A percentile compares a stretch with the other conserved stretches of the same genome.
Evolutionary conservation across 2,797 vertebrate species (phyloP).

Genomic region (Scarus forsteni): DNA sequence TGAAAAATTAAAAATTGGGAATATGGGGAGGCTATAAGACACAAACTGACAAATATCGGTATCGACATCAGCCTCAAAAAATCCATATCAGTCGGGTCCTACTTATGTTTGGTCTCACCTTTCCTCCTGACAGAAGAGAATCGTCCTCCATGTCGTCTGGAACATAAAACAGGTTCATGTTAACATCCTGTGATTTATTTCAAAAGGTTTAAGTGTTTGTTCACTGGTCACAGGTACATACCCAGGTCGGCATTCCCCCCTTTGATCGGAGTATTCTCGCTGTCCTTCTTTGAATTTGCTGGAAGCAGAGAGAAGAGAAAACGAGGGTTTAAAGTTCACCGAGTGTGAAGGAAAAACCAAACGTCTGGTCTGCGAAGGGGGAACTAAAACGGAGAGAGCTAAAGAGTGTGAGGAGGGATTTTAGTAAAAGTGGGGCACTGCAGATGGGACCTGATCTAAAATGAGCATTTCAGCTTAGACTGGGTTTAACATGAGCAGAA

Average conservation of each 20-base stretch:
- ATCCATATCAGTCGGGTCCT: too few relatives aligned
- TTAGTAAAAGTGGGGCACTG: constrained; percentile 57
- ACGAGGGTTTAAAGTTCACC: neutral
- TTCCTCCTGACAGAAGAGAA: constrained; percentile 90
- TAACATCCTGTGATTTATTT: too few relatives aligned
- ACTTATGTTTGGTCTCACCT: constrained; percentile 91
- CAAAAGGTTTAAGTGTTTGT: too few relatives aligned
- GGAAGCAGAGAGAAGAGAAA: constrained; percentile 32
- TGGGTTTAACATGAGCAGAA: constrained; percentile 31
- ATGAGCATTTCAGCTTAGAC: constrained; percentile 21
- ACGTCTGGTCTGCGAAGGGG: constrained; percentile 32
- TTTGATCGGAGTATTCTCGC: constrained; percentile 93
- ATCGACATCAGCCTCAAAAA: too few relatives aligned
- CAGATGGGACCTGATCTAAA: constrained; percentile 59
- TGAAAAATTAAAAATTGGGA: too few relatives aligned
- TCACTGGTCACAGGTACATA: constrained; percentile 64
- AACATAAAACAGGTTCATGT: constrained; percentile 38
- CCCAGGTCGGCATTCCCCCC: constrained; percentile 94
- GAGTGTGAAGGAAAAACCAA: constrained; percentile 26
- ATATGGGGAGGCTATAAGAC: too few relatives aligned
- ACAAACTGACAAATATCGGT: too few relatives aligned
- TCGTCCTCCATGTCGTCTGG: constrained; percentile 98
- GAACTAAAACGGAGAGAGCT: constrained; percentile 36
- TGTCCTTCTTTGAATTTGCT: constrained; percentile 97
- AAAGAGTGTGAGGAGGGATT: neutral